phyloP scores from a whole-genome alignment of 2,113 vertebrate species.

The Sterrhoptilus dennistouni region DNA sequence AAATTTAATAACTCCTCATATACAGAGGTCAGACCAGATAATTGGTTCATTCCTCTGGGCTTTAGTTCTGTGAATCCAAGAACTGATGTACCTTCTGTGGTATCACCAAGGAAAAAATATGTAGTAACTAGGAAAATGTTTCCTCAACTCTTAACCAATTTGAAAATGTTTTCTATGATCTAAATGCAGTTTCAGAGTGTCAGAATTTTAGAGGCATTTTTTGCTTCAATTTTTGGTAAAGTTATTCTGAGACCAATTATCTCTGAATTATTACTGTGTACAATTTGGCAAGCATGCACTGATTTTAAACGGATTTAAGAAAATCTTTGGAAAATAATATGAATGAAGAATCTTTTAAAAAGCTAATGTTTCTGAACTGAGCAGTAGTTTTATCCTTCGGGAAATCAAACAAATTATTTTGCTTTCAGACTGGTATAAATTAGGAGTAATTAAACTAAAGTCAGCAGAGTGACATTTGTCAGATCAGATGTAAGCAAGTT shows the following conservation, averaged over 20 bases:
- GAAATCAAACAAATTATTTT: conserved; percentile 23
- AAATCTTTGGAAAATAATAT: not conserved
- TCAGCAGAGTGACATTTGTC: conserved; percentile 3
- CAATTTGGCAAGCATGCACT: not conserved
- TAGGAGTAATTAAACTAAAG: not conserved
- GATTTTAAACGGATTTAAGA: not conserved
- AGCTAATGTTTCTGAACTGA: not conserved
- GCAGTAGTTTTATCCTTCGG: not conserved
- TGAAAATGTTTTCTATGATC: not conserved
- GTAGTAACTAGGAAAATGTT: not conserved
- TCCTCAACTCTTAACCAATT: not conserved
- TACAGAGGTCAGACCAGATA: conserved; percentile 10
- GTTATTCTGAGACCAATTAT: not conserved
- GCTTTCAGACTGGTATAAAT: not conserved
- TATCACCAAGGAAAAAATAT: not conserved
- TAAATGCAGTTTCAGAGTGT: not conserved
- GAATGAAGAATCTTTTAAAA: not conserved
- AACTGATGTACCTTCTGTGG: not conserved
- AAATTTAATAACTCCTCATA: not conserved
- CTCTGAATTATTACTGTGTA: not conserved
- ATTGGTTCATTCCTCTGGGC: not conserved
- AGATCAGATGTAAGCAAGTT: not conserved
- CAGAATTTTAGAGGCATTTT: not conserved
- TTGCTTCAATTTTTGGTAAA: not conserved
- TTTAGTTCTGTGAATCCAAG: not conserved